A percentile compares a stretch with the other conserved stretches of the same genome.
Conservation (phyloP, 2,888 invertebrate genomes). For the Keiferia lycopersicella region DNA sequence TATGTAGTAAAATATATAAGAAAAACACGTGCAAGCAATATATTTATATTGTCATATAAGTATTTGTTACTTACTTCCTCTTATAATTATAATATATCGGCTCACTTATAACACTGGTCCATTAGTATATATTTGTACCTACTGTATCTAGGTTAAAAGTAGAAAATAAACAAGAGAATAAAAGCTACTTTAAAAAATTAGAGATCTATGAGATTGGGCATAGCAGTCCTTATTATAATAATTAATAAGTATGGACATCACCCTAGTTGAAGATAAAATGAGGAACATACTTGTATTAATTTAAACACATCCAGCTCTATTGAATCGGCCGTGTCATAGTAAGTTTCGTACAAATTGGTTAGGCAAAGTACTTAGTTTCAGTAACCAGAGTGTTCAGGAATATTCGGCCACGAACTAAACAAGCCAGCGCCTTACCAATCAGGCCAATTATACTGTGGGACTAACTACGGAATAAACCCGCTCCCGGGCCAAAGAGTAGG, state of each 20-base stretch:
- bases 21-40: background rate
- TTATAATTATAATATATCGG: background rate
- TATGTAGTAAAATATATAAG: too few relatives aligned
- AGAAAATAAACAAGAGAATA: too few relatives aligned
- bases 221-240: too few relatives aligned
- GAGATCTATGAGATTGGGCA: too few relatives aligned
- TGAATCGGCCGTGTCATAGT: too few relatives aligned
- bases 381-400: constrained; percentile 5
- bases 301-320: too few relatives aligned
- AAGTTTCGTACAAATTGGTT: background rate
- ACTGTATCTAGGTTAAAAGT: too few relatives aligned
- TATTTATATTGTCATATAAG: background rate
- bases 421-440: constrained; percentile 2
- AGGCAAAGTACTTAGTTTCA: background rate
- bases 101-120: background rate
- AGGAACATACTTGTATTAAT: too few relatives aligned
- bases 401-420: constrained; percentile 3
- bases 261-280: too few relatives aligned
- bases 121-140: too few relatives aligned
- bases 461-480: constrained; percentile 5
- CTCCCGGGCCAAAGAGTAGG: background rate
- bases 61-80: background rate
- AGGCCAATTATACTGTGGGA: background rate
- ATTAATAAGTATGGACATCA: too few relatives aligned
- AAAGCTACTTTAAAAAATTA: too few relatives aligned